Evolutionary conservation across 2,888 invertebrate genomes (phyloP), one percentile per base, ranked within the genome.

Genomic region (Polyommatus icarus): DNA sequence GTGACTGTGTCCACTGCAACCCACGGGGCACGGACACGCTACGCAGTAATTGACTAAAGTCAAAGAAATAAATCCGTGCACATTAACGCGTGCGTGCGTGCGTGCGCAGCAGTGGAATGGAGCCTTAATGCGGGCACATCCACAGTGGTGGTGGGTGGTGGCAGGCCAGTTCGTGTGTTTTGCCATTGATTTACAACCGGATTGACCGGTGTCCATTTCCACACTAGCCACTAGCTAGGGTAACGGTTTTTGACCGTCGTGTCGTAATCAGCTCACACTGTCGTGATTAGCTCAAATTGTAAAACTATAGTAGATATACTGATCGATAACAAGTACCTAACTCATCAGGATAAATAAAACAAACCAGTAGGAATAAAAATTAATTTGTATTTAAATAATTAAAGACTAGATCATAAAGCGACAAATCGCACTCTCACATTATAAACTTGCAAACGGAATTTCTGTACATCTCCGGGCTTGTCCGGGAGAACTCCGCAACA

Each of bases 391-490:
- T 81, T 85, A 86, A 85, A 84, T 84, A 83, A 85, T 87, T 90
- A 88, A 85, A 86, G 93, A 93, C 93, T 93, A 93, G 93, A 93
- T 89, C 89, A 89, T 87, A 87, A 86, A 82, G 89, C 89, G 89
- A 90, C 83, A 82, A 84, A 87, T 90, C 90, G 90, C 90, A 86
- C 88, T 89, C 89, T 91, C 89, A 88, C 88, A 88, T 87, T 86
- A 88, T 89, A 89, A 67, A 87, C 88, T 86, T 89, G 90, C 89
- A 87, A 89, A 86, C 84, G 84, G 83, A 82, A 86, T 87, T 87
- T 87, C 86, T 88, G 89, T 89, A 89, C 89, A 88, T 86, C 91
- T 90, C 88, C 89, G 82, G 84, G 89, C 82, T 85, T 84, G 87
- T 87, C 85, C 82, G 80, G 82, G 84, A 84, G 86, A 84, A 77